These are phyloP conservation scores for Danio jaintianensis DNA, from an alignment of 2,797 vertebrate genomes.

Conservation along the genomic window DNA sequence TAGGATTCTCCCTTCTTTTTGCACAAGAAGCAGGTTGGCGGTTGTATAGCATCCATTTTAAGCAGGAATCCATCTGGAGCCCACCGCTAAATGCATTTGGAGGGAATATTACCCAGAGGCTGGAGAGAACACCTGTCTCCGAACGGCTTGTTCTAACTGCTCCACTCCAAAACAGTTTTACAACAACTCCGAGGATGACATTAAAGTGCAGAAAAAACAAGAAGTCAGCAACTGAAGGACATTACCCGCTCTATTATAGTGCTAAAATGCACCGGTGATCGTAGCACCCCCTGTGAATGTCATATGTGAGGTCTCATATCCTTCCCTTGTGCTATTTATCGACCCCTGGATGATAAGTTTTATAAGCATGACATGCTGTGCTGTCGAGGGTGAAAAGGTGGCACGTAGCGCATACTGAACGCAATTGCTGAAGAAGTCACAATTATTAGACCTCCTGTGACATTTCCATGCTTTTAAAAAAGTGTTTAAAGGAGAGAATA, in stretches of 20 bases:
- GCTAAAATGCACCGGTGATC: slow-evolving; percentile 48
- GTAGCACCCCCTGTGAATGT: slow-evolving; percentile 36
- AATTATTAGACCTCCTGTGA: no score
- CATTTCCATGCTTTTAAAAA: no score
- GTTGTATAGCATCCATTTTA: slow-evolving; percentile 40
- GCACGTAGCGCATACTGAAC: slow-evolving; percentile 20
- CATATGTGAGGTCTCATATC: slow-evolving; percentile 40
- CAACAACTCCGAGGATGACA: slow-evolving; percentile 47
- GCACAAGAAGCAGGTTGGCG: slow-evolving; percentile 16
- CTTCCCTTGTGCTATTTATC: slow-evolving; percentile 49
- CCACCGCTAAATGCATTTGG: slow-evolving; percentile 41
- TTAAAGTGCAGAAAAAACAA: slow-evolving; percentile 35
- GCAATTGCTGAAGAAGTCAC: neutral
- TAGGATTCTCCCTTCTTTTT: slow-evolving; percentile 4
- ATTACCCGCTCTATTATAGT: slow-evolving; percentile 45
- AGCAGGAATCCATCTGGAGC: slow-evolving; percentile 41
- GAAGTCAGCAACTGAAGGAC: slow-evolving; percentile 49
- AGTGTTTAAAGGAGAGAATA: no score
- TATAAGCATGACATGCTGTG: slow-evolving; percentile 41
- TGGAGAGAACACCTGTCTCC: slow-evolving; percentile 46
- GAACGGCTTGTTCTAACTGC: slow-evolving; percentile 37
- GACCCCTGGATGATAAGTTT: slow-evolving; percentile 44
- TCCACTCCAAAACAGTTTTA: slow-evolving; percentile 44
- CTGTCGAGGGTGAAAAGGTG: slow-evolving; percentile 35
- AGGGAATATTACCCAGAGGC: slow-evolving; percentile 46